Evolutionary conservation across 2,888 invertebrate species (phyloP).

Genomic region (Mechanitis mazaeus): DNA sequence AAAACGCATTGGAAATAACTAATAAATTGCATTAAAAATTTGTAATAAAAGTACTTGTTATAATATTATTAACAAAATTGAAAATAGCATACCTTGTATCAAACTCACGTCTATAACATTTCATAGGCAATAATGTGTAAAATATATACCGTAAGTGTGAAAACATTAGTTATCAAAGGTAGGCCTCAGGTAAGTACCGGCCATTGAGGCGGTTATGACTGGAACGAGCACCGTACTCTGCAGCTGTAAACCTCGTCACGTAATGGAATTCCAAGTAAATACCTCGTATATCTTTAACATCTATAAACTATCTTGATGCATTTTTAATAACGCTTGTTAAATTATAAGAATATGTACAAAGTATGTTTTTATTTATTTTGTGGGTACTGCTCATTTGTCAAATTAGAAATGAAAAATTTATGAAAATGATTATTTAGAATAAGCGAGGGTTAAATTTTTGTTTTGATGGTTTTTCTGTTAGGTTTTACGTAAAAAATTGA

Average conservation of each 20-base stretch:
- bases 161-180: constrained; percentile 20
- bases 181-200: constrained; percentile 36
- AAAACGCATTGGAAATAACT: too few relatives aligned
- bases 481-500: not conserved
- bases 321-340: not conserved
- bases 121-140: constrained; percentile 5
- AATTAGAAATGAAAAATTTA: too few relatives aligned
- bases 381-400: too few relatives aligned
- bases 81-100: not conserved
- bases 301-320: not conserved
- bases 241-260: constrained; percentile 41
- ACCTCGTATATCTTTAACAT: not conserved
- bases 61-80: not conserved
- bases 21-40: too few relatives aligned
- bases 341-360: not conserved
- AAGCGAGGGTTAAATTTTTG: not conserved
- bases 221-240: constrained; percentile 41
- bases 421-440: not conserved
- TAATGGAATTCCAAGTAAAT: constrained; percentile 33
- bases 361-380: too few relatives aligned
- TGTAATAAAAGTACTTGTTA: too few relatives aligned
- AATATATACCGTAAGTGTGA: constrained; percentile 13
- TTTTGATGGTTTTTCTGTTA: too few relatives aligned
- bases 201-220: constrained; percentile 47
- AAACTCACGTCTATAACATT: not conserved